A percentile compares a stretch with the other conserved stretches of the same genome.
phyloP scores from a whole-genome alignment of 2,797 vertebrate species.

The Ispidina lecontei region DNA sequence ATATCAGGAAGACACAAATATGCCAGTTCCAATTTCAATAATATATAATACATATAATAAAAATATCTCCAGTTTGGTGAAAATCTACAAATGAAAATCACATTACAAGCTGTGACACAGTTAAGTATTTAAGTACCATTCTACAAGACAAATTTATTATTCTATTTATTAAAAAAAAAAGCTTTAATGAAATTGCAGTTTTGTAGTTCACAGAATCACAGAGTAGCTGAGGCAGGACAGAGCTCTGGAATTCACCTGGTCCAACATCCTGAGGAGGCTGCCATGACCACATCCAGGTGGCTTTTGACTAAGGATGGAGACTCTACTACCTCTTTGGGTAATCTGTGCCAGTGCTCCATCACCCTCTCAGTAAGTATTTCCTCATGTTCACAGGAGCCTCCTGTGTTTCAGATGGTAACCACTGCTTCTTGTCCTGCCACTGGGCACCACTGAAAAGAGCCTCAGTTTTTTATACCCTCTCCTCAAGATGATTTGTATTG shows the following conservation, averaged over 20 bases:
- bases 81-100: neutral
- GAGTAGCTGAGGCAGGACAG: neutral
- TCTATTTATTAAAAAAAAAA: neutral
- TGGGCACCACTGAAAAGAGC: neutral
- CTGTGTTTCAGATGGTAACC: neutral
- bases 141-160: neutral
- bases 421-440: neutral
- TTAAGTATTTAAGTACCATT: neutral
- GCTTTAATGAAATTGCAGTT: neutral
- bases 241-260: neutral
- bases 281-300: neutral
- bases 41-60: neutral
- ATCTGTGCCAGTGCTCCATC: fast-evolving
- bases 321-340: neutral
- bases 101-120: neutral
- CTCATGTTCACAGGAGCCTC: neutral
- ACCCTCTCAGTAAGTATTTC: neutral
- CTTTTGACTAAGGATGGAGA: neutral
- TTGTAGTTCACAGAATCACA: neutral
- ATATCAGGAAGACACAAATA: neutral
- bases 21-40: neutral
- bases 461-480: fast-evolving
- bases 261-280: neutral
- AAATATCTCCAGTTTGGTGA: neutral
- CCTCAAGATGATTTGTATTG: neutral